phyloP scores from a whole-genome alignment of 2,113 vertebrate genomes.

The Tragelaphus imberbis region DNA sequence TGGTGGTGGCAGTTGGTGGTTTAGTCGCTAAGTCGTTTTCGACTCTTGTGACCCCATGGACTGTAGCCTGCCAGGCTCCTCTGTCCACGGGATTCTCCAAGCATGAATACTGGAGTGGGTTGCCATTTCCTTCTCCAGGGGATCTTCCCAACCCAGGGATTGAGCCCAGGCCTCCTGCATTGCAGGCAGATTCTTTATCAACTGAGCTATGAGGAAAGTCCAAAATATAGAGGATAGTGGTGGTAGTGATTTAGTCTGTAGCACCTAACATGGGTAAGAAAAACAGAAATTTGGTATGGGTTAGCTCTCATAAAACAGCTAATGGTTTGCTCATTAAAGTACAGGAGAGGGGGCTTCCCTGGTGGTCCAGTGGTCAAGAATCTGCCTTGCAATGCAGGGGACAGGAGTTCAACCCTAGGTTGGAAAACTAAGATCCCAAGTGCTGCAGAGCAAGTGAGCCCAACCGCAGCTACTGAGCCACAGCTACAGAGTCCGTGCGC shows the following conservation, averaged over 20 bases:
- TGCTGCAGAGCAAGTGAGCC: neutral
- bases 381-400: neutral
- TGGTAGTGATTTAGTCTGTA: neutral
- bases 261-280: neutral
- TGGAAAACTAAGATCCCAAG: neutral
- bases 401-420: neutral
- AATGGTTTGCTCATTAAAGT: neutral
- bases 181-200: neutral
- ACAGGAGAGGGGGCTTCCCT: neutral
- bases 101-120: neutral
- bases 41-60: neutral
- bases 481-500: neutral
- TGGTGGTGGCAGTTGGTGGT: neutral
- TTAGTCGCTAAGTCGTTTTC: neutral
- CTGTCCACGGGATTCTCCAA: neutral
- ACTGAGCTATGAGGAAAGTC: neutral
- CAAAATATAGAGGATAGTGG: neutral
- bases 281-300: neutral
- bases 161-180: neutral
- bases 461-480: neutral
- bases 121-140: neutral
- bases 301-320: neutral
- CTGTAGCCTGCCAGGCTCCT: neutral
- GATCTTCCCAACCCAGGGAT: neutral
- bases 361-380: neutral